These are phyloP conservation scores for Holothuria glaberrima DNA, from an alignment of 35 echinoderm and acorn worm genomes.

Conservation along the genomic window DNA sequence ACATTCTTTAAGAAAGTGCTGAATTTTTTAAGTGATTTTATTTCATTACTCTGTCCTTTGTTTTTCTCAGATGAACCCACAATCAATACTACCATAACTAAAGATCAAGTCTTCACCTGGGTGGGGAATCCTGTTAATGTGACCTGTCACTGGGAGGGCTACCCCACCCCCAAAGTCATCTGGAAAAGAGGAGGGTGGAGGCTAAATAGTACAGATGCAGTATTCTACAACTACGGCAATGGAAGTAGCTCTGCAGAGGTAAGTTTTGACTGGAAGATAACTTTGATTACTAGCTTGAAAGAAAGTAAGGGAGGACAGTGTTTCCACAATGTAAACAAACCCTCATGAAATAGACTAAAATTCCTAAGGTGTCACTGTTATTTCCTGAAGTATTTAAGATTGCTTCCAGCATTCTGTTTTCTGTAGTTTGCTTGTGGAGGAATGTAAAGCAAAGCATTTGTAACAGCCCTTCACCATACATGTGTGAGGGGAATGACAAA, in stretches of 20 bases:
- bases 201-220: slow-evolving; percentile 39
- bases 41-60: neutral
- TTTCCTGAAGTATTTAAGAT: too few relatives aligned
- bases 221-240: slow-evolving; percentile 33
- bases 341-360: too few relatives aligned
- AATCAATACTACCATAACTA: slow-evolving; percentile 46
- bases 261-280: neutral
- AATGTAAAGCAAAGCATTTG: too few relatives aligned
- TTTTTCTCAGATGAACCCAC: slow-evolving; percentile 47
- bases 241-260: slow-evolving; percentile 47
- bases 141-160: slow-evolving; percentile 54
- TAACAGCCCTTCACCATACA: too few relatives aligned
- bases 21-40: too few relatives aligned
- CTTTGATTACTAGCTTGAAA: neutral
- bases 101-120: slow-evolving; percentile 26
- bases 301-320: too few relatives aligned
- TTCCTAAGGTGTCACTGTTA: too few relatives aligned
- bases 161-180: slow-evolving; percentile 38
- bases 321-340: too few relatives aligned
- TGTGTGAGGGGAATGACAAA: too few relatives aligned
- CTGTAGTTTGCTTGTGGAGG: too few relatives aligned
- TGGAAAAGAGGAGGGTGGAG: slow-evolving; percentile 33
- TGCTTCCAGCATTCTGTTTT: too few relatives aligned
- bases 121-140: slow-evolving; percentile 48
- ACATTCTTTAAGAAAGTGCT: too few relatives aligned